Evolutionary conservation across 1,140 invertebrate genomes (phyloP).

Genomic region (Nasonia vitripennis): DNA sequence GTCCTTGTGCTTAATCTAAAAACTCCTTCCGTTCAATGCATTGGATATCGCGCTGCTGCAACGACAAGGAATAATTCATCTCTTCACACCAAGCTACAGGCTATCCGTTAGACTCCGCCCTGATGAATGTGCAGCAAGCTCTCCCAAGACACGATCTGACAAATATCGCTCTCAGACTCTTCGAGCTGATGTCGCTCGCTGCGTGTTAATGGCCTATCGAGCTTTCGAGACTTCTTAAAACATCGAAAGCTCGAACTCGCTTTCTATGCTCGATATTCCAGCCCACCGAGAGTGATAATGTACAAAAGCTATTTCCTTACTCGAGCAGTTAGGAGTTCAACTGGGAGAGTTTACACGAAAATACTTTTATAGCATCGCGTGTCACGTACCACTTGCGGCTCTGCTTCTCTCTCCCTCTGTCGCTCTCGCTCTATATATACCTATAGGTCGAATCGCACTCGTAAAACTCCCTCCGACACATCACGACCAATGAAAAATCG

Average conservation of each 20-base stretch:
- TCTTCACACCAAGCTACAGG: too few species aligned
- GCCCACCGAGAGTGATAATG: too few species aligned
- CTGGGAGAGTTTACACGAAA: conserved; percentile 20
- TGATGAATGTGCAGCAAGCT: too few species aligned
- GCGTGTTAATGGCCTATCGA: background rate
- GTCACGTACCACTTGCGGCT: conserved; percentile 20
- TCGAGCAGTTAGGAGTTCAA: background rate
- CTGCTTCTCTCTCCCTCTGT: background rate
- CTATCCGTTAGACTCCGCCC: too few species aligned
- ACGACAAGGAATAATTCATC: too few species aligned
- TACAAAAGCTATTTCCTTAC: background rate
- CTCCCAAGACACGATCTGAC: too few species aligned
- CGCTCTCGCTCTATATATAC: background rate
- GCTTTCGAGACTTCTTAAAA: too few species aligned
- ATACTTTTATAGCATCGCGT: conserved; percentile 39
- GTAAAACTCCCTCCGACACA: conserved; percentile 27
- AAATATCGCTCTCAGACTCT: too few species aligned
- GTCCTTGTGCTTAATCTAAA: background rate
- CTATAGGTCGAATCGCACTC: conserved; percentile 18
- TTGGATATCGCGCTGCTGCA: too few species aligned
- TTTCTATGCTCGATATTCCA: background rate
- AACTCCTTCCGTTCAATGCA: background rate
- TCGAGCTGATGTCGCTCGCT: background rate
- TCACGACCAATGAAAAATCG: conserved; percentile 30
- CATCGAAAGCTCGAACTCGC: background rate